Evolutionary conservation across 2,113 vertebrate species (phyloP), one percentile per base, ranked within the genome.

Genomic region (Elephas maximus): DNA sequence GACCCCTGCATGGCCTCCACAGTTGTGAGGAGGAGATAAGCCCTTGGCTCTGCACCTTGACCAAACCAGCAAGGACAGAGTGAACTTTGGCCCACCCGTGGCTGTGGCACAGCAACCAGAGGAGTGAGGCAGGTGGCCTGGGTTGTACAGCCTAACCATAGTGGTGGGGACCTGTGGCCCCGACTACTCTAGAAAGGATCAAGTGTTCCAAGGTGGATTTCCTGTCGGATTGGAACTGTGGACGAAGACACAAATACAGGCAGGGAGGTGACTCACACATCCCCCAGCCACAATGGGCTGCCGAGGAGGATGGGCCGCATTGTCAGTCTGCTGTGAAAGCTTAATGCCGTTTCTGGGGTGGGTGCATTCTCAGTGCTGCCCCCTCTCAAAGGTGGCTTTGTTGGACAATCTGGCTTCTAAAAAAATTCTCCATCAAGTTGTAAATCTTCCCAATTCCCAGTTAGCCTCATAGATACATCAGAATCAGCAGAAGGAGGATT

Each of bases 181-280:
- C 98, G 97, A 98, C 98, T 97, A 98, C 69, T 96, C 57, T 98
- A 98, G 98, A 98, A 98, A 98, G 97, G 98, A 98, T 99, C 98
- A 98, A 98, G 96, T 98, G 92, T 97, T 98, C 97, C 98, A 97
- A 98, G 98, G 98, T 98, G 65, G 98, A 94, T 97, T 93, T 88
- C 92, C 98, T 99, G 98, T 97, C 97, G 95, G 97, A 98, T 95
- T 92, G 11, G 89, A 98, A 94, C 87, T 98, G 97, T 98, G 98
- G 98, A 98, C 98, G 98, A 98, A 98, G 98, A 98, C 97, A 96
- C 94, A 97, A 96, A 97, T 98, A 97, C 98, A 14, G 98, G 98
- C 97, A 98, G 98, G 98, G 98, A 99, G 98, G 97, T 98, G 98
- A 96, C 96, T 97, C 98, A 97, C 90, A 97, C 98, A 98, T 98